Conservation (phyloP, 2,888 invertebrate genomes). For the Erynnis tages region DNA sequence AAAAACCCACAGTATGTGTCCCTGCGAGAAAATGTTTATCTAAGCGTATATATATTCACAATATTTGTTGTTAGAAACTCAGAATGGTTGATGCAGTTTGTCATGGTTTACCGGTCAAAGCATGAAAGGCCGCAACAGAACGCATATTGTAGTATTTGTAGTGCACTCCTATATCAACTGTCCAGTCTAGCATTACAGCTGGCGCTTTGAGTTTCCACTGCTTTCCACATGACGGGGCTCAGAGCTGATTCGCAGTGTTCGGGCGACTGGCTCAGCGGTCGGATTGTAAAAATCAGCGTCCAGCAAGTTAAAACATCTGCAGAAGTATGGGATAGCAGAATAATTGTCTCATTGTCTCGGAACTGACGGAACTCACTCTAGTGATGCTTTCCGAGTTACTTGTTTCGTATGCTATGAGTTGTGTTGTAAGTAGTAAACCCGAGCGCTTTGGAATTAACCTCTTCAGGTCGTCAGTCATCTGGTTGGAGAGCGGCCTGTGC, state of each 20-base stretch:
- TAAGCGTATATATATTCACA: too few species aligned
- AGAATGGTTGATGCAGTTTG: neutral
- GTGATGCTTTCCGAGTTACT: neutral
- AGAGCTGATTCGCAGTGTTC: constrained; percentile 1
- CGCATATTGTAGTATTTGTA: constrained; percentile 1
- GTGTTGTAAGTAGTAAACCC: neutral
- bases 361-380: neutral
- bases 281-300: constrained; percentile 20
- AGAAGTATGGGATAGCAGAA: constrained; percentile 4
- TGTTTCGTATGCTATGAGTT: neutral
- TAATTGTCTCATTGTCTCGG: constrained; percentile 1
- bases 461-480: too few species aligned
- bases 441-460: neutral
- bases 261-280: neutral
- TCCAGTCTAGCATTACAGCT: constrained; percentile 9
- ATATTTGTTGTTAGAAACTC: too few species aligned
- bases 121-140: neutral
- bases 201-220: constrained; percentile 23
- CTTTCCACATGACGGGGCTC: constrained; percentile 16
- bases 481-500: too few species aligned
- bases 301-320: constrained; percentile 7
- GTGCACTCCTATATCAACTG: constrained; percentile 1
- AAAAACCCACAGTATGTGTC: too few species aligned
- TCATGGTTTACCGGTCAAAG: constrained; percentile 11
- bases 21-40: too few species aligned